phyloP scores from a whole-genome alignment of 1,140 invertebrate genomes.

The Hypothenemus hampei region DNA sequence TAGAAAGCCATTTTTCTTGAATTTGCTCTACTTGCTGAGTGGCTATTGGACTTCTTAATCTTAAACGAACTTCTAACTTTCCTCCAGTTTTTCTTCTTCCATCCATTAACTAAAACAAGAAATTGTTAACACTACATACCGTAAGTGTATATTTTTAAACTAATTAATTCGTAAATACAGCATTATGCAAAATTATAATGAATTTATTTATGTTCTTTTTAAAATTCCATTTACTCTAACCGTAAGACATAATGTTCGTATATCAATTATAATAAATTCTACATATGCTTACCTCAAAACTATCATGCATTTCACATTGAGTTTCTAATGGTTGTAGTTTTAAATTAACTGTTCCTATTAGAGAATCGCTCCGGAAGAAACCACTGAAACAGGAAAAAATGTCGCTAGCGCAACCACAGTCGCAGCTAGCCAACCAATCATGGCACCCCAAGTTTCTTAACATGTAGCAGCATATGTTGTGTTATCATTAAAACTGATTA shows the following conservation, averaged over 20 bases:
- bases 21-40: constrained; percentile 86
- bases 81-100: constrained; percentile 82
- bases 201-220: no score
- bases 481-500: no score
- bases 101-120: constrained; percentile 66
- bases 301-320: constrained; percentile 82
- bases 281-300: constrained; percentile 74
- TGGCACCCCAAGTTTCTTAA: constrained; percentile 31
- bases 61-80: constrained; percentile 85
- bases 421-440: constrained; percentile 40
- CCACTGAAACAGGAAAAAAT: constrained; percentile 70
- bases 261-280: no score
- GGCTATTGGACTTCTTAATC: constrained; percentile 85
- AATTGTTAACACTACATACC: no score
- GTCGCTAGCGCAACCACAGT: constrained; percentile 39
- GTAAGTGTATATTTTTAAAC: no score
- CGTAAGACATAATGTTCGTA: no score
- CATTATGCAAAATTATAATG: no score
- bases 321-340: constrained; percentile 84
- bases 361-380: constrained; percentile 78
- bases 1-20: constrained; percentile 88
- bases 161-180: no score
- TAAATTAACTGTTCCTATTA: constrained; percentile 79
- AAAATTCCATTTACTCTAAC: no score
- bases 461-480: no score